A percentile compares a stretch with the other conserved stretches of the same genome.
phyloP scores from a whole-genome alignment of 2,113 vertebrate genomes.

The Podarcis muralis region DNA sequence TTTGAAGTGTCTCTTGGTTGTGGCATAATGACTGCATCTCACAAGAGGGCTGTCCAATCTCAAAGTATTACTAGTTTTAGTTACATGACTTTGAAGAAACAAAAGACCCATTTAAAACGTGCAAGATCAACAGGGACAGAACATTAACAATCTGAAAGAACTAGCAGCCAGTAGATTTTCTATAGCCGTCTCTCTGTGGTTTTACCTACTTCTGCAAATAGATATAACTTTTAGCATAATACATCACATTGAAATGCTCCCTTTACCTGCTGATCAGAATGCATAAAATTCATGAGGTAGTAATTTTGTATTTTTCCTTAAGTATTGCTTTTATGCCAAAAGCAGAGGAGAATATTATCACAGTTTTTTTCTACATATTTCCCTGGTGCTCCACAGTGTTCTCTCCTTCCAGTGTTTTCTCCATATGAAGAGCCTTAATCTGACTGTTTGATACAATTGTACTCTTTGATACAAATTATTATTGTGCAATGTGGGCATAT shows the following conservation, averaged over 20 bases:
- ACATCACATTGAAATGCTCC: not conserved
- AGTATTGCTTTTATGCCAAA: conserved; percentile 11
- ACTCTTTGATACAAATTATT: conserved; percentile 28
- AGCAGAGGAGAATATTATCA: not conserved
- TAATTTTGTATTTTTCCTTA: conserved; percentile 14
- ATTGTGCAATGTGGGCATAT: not conserved
- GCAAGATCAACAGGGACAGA: not conserved
- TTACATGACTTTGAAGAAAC: conserved; percentile 5
- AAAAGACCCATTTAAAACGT: not conserved
- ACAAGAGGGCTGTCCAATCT: not conserved
- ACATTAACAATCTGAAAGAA: conserved; percentile 7
- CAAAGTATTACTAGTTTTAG: not conserved
- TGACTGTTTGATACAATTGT: not conserved
- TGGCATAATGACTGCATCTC: not conserved
- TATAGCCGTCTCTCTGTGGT: not conserved
- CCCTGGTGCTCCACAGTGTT: not conserved
- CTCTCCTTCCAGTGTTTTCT: conserved; percentile 21
- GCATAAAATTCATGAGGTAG: not conserved
- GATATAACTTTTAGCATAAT: not conserved
- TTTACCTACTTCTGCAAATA: not conserved
- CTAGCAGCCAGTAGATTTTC: not conserved
- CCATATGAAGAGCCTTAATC: conserved; percentile 33
- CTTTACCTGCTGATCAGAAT: not conserved
- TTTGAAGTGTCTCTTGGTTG: not conserved
- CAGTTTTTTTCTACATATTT: not conserved